Percentiles rank a stretch among this genome's conserved stretches.
phyloP scores from a whole-genome alignment of 2,113 vertebrate genomes.

The Anolis carolinensis region DNA sequence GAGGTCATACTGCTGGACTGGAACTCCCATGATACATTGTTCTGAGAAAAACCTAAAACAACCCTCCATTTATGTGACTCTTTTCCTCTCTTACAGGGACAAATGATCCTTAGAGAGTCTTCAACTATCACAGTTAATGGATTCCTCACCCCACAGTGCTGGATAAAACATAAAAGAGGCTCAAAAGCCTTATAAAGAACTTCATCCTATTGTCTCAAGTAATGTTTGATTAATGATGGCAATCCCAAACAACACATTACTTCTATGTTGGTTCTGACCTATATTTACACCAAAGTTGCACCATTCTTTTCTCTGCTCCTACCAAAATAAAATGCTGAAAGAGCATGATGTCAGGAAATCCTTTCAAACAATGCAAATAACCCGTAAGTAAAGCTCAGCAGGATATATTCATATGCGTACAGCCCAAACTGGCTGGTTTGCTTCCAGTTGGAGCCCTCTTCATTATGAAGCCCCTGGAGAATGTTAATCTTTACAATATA shows the following conservation, averaged over 20 bases:
- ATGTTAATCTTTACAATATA: conserved; percentile 78
- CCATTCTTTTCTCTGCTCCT: conserved; percentile 35
- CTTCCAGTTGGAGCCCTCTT: conserved; percentile 75
- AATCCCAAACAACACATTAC: not conserved
- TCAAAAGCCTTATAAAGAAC: conserved; percentile 15
- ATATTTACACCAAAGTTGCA: conserved; percentile 30
- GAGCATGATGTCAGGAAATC: conserved; percentile 67
- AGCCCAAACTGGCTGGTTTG: conserved; percentile 68
- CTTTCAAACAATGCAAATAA: conserved; percentile 66
- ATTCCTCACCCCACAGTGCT: conserved; percentile 24
- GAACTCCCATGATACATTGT: not conserved
- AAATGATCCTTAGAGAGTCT: conserved; percentile 30
- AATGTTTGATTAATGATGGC: conserved; percentile 37
- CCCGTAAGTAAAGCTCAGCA: conserved; percentile 64
- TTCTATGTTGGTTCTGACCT: conserved; percentile 49
- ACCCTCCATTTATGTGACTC: not conserved
- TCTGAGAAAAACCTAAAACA: not conserved
- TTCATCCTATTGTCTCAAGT: conserved; percentile 58
- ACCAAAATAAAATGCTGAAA: conserved; percentile 58
- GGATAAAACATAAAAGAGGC: conserved; percentile 43
- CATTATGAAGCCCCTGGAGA: conserved; percentile 74
- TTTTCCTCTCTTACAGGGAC: not conserved
- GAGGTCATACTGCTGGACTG: not conserved
- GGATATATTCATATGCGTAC: conserved; percentile 71
- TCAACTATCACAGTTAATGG: conserved; percentile 48